Percentiles rank a stretch among this genome's conserved stretches.
Evolutionary conservation across 2,797 vertebrate species (phyloP).

Genomic region (Lepidocolaptes lacrymiger): DNA sequence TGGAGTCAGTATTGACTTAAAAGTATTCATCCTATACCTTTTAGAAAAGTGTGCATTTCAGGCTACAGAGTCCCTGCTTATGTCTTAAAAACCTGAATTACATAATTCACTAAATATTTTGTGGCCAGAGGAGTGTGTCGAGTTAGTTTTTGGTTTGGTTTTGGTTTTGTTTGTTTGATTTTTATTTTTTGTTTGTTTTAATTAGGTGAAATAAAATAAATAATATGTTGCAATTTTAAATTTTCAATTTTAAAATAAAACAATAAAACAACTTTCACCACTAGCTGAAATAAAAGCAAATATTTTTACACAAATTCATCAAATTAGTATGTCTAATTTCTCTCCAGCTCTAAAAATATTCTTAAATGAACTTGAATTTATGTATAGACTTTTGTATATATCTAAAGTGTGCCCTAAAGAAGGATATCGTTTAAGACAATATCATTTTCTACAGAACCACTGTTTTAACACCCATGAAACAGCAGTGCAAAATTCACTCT

Average conservation of each 20-base stretch:
- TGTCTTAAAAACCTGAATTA: background rate
- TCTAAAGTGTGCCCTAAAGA: background rate
- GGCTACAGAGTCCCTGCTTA: rapidly evolving
- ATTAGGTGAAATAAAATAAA: background rate
- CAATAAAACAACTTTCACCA: background rate
- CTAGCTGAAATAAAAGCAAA: background rate
- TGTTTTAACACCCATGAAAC: background rate
- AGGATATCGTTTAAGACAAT: background rate
- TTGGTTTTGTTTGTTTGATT: background rate
- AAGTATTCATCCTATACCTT: background rate
- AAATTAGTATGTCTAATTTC: background rate
- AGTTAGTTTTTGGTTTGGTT: background rate
- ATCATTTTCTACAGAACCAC: background rate
- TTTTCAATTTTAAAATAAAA: background rate
- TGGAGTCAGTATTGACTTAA: background rate
- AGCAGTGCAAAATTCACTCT: background rate
- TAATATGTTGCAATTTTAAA: background rate
- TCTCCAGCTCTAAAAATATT: background rate
- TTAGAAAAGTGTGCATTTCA: background rate
- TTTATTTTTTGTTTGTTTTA: background rate
- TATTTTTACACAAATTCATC: background rate
- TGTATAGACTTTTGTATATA: background rate
- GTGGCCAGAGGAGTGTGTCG: rapidly evolving
- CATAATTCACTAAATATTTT: background rate
- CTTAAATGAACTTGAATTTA: background rate